A percentile compares a stretch with the other conserved stretches of the same genome.
Conservation (phyloP, 2,888 invertebrate species). For the Papilio gigon region DNA sequence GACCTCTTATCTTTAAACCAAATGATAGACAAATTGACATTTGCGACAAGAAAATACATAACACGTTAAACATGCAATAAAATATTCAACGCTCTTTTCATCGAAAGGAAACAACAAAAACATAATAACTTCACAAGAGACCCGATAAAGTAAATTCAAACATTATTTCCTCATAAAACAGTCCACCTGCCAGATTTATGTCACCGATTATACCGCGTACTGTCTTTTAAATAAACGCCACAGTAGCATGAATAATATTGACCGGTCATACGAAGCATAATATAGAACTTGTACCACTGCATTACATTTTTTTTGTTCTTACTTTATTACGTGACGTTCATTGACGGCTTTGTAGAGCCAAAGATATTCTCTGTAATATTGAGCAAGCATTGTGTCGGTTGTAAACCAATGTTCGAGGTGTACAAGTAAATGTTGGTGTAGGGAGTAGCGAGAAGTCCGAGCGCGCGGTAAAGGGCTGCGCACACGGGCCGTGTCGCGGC, state of each 20-base stretch:
- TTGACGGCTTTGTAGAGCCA: conserved; percentile 1
- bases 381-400: conserved; percentile 26
- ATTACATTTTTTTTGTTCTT: not conserved
- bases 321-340: not conserved
- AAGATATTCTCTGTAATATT: not conserved
- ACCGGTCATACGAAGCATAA: conserved; percentile 26
- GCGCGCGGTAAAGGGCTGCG: conserved; percentile 37
- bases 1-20: not conserved
- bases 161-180: conserved; percentile 33
- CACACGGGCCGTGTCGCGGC: conserved; percentile 43
- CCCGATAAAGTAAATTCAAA: conserved; percentile 34
- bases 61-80: not conserved
- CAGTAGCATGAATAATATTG: conserved; percentile 39
- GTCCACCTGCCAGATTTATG: conserved; percentile 40
- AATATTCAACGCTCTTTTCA: conserved; percentile 21
- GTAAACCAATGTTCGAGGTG: not conserved
- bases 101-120: conserved; percentile 24
- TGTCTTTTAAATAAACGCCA: conserved; percentile 41
- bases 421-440: conserved; percentile 3
- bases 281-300: conserved; percentile 1
- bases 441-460: conserved; percentile 36
- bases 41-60: not conserved
- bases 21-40: not conserved
- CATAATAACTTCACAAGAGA: conserved; percentile 29
- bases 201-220: conserved; percentile 38